Evolutionary conservation across 2,797 vertebrate species (phyloP).

Genomic region (Oophaga sylvatica): DNA sequence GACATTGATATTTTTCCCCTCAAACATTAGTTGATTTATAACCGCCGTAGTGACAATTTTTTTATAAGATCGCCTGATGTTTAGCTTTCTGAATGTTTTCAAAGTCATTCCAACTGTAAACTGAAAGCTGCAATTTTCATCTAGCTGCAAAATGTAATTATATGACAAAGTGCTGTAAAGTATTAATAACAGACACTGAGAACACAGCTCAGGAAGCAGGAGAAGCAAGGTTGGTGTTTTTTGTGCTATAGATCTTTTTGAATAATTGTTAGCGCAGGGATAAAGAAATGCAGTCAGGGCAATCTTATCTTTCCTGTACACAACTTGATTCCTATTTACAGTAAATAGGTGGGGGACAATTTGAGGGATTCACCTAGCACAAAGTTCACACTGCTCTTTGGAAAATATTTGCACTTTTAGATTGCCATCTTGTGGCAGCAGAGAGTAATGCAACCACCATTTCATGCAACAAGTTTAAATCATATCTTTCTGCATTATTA

Average conservation of each 20-base stretch:
- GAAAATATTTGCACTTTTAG: constrained; percentile 47
- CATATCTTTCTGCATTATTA: background rate
- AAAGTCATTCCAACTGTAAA: background rate
- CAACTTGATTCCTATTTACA: constrained; percentile 51
- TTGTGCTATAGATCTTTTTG: constrained; percentile 14
- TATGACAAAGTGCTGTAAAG: background rate
- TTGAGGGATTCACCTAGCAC: constrained; percentile 49
- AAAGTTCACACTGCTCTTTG: constrained; percentile 19
- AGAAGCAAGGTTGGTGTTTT: background rate
- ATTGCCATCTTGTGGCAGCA: constrained; percentile 61
- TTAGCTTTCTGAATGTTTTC: too few species aligned
- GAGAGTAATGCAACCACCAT: constrained; percentile 34
- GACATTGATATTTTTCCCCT: background rate
- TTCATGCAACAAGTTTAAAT: constrained; percentile 9
- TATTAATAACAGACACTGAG: background rate
- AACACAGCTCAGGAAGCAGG: background rate
- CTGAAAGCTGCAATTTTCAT: background rate
- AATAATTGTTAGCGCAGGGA: constrained; percentile 11
- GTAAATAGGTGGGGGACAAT: constrained; percentile 56
- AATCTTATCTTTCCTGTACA: constrained; percentile 49
- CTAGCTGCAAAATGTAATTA: background rate
- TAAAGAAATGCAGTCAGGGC: constrained; percentile 6
- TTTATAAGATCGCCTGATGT: background rate
- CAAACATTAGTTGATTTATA: background rate
- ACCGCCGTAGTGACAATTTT: background rate